These are phyloP conservation scores for Gymnobelideus leadbeateri DNA, from an alignment of 2,113 vertebrate species.

Conservation along the genomic window DNA sequence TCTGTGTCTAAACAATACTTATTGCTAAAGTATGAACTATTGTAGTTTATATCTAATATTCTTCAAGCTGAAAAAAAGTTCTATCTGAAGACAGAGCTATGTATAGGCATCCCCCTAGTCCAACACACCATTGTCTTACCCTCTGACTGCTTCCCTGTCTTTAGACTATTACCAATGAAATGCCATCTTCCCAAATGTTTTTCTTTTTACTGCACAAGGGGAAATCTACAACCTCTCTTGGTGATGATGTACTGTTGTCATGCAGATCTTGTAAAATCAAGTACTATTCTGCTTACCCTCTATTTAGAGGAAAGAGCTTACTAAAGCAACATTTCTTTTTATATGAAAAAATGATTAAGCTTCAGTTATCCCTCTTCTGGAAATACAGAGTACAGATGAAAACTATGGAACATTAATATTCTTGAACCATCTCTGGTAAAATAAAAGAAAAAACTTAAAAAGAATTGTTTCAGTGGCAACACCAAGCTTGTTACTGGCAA, in stretches of 20 bases:
- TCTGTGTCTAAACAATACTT: conserved; percentile 40
- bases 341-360: background rate
- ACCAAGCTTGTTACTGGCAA: background rate
- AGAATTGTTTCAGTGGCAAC: background rate
- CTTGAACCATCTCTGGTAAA: background rate
- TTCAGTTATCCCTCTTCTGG: background rate
- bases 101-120: background rate
- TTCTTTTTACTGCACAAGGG: background rate
- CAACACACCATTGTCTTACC: background rate
- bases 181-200: background rate
- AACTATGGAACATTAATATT: background rate
- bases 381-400: background rate
- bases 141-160: background rate
- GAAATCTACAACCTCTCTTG: background rate
- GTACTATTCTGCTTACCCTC: background rate
- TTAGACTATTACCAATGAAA: conserved; percentile 20
- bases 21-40: background rate
- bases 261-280: background rate
- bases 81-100: background rate
- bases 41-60: conserved; percentile 42
- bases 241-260: background rate
- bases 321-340: background rate
- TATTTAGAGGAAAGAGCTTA: background rate
- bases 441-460: background rate
- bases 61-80: background rate